Base-by-base conservation (phyloP, 2,113 vertebrate species). In the Elephas maximus region DNA sequence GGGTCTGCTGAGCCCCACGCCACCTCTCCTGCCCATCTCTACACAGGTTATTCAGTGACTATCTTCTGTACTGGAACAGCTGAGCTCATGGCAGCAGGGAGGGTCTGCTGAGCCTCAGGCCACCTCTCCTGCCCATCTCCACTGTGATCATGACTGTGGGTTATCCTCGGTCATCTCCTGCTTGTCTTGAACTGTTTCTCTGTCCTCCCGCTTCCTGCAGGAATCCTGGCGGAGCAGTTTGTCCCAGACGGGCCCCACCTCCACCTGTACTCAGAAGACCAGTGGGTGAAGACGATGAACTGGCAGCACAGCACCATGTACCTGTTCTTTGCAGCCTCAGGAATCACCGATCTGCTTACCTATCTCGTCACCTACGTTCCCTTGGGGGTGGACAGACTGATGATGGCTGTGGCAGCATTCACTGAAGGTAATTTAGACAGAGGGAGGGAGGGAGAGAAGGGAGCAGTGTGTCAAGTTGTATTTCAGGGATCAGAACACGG, bases 241-340 rank as follows among this genome's bases (percentile, higher is more conserved):
- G 99, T 99, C 37, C 99, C 99, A 0, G 99, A 99, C 0, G 99
- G 99, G 1, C 99, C 99, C 0, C 99, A 99, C 78, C 94, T 99
- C 69, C 98, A 98, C 90, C 99, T 99, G 30, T 99, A 99, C 91
- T 73, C 97, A 0, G 92, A 88, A 0, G 79, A 6, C 0, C 88
- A 98, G 0, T 99, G 99, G 99, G 98, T 99, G 28, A 99, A 99
- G 97, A 97, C 99, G 84, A 99, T 99, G 99, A 99, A 99, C 98
- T 99, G 99, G 99, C 99, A 99, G 97, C 99, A 99, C 98, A 98
- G 98, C 97, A 99, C 99, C 88, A 99, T 99, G 99, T 99, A 99
- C 97, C 98, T 99, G 20, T 99, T 99, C 98, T 99, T 98, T 0
- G 99, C 99, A 0, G 98, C 99, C 90, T 99, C 99, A 0, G 99